Evolutionary conservation across 2,113 vertebrate genomes (phyloP).

Genomic region (Vulpes ferrilata): DNA sequence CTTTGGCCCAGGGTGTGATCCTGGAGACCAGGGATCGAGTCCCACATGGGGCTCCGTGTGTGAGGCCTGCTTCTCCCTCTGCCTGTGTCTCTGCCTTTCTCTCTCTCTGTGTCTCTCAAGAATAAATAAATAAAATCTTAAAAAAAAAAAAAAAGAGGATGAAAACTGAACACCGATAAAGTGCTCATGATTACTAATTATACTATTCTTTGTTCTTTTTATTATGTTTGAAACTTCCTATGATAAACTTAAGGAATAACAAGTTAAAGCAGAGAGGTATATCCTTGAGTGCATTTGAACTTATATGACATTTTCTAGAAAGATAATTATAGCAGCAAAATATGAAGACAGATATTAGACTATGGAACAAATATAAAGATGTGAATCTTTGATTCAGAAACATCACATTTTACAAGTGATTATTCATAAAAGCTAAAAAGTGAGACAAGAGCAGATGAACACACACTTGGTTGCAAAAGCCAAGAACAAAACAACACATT

Average conservation of each 20-base stretch:
- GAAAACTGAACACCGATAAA: not conserved
- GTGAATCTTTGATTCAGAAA: conserved; percentile 3
- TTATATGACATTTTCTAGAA: not conserved
- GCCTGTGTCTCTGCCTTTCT: too few relatives aligned
- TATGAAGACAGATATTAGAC: not conserved
- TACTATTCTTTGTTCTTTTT: not conserved
- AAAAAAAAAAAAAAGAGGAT: not conserved
- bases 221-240: conserved; percentile 16
- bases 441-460: conserved; percentile 39
- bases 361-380: not conserved
- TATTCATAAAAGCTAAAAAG: conserved; percentile 63
- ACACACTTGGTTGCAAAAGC: conserved; percentile 43
- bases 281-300: not conserved
- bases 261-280: not conserved
- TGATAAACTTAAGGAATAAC: conserved; percentile 45
- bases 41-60: too few relatives aligned
- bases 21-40: too few relatives aligned
- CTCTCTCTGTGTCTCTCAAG: too few relatives aligned
- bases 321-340: not conserved
- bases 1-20: too few relatives aligned
- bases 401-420: conserved; percentile 29
- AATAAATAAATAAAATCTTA: too few relatives aligned
- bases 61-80: too few relatives aligned
- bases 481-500: conserved; percentile 62
- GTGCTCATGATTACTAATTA: not conserved